A percentile compares a stretch with the other conserved stretches of the same genome.
These are phyloP conservation scores for Lycodopsis pacificus DNA, from an alignment of 2,797 vertebrate genomes.

Conservation along the genomic window DNA sequence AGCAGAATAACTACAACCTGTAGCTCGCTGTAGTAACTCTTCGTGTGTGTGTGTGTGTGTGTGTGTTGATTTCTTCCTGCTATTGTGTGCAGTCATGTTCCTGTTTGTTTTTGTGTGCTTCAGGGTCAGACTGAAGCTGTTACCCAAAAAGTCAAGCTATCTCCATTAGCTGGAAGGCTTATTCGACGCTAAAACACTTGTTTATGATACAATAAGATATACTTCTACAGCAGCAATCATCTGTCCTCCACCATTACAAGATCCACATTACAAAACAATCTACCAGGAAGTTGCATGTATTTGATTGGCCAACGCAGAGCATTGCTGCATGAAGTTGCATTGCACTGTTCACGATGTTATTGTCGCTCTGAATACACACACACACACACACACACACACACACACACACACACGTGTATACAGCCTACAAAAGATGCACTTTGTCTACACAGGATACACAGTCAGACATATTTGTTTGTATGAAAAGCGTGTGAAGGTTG, in stretches of 20 bases:
- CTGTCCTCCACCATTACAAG: neutral
- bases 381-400: too few species aligned
- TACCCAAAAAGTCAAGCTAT: too few species aligned
- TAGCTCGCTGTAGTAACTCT: conserved; percentile 14
- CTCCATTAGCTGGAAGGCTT: neutral
- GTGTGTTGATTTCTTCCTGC: conserved; percentile 76
- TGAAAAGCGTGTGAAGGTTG: neutral
- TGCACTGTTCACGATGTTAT: neutral
- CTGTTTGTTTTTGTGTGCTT: conserved; percentile 27
- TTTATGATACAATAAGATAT: neutral
- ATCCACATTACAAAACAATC: neutral
- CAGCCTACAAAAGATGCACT: neutral
- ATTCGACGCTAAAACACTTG: neutral
- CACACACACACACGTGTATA: neutral
- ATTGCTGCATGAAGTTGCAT: neutral
- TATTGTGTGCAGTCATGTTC: conserved; percentile 63
- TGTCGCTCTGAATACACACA: conserved; percentile 10
- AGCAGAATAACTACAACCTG: conserved; percentile 11
- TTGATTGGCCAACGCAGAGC: conserved; percentile 1
- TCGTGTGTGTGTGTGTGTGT: conserved; percentile 27
- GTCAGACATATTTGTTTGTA: neutral
- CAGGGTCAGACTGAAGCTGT: conserved; percentile 43
- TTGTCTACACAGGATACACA: too few species aligned
- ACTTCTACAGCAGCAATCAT: neutral
- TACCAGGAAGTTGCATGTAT: neutral